Evolutionary conservation across 2,113 vertebrate genomes (phyloP).

Genomic region (Tragelaphus imberbis): DNA sequence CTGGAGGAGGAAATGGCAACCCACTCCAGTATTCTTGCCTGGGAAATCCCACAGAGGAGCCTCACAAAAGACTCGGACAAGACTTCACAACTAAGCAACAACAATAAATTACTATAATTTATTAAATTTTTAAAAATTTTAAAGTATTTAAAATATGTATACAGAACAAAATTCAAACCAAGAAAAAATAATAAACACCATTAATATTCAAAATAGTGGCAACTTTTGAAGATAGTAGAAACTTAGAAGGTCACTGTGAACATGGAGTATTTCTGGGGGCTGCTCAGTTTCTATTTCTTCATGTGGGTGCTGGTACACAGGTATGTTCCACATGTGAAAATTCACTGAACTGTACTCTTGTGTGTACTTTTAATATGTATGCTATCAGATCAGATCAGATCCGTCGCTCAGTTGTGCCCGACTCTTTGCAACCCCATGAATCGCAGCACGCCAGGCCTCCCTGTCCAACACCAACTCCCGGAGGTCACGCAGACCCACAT

Average conservation of each 20-base stretch:
- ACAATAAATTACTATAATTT: neutral
- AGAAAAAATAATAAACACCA: neutral
- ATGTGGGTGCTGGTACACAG: neutral
- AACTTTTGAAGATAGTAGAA: neutral
- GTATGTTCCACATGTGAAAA: neutral
- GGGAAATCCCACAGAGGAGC: neutral
- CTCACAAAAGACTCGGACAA: neutral
- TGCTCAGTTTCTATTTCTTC: neutral
- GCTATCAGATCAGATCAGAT: neutral
- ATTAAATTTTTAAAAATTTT: neutral
- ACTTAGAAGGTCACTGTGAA: neutral
- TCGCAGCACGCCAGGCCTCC: no score
- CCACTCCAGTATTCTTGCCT: neutral
- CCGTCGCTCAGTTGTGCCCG: no score
- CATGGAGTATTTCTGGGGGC: neutral
- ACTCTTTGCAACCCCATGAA: no score
- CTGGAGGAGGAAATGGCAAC: neutral
- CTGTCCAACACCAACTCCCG: no score
- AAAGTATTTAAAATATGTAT: neutral
- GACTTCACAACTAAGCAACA: neutral
- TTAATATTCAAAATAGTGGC: neutral
- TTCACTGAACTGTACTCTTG: neutral
- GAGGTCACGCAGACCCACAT: no score
- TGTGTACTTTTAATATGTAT: neutral
- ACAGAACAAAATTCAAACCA: neutral